Conservation (phyloP, 2,113 vertebrate species). For the Leptobrachium leishanense region DNA sequence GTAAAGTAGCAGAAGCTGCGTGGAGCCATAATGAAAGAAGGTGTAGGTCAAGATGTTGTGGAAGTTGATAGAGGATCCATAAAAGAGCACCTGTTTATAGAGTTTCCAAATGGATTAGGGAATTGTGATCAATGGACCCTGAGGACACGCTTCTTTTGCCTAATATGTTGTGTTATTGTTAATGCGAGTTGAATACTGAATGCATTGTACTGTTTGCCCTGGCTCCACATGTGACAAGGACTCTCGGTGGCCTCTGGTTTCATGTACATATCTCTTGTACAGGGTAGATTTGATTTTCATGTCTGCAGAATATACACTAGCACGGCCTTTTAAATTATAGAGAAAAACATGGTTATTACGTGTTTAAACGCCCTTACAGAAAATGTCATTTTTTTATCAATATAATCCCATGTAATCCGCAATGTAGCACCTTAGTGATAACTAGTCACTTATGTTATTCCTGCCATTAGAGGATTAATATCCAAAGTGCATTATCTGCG, state of each 20-base stretch:
- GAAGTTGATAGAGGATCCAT: too few species aligned
- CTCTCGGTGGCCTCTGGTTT: conserved; percentile 75
- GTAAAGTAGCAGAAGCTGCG: too few species aligned
- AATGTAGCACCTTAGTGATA: conserved; percentile 87
- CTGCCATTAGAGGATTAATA: conserved; percentile 91
- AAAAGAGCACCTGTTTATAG: too few species aligned
- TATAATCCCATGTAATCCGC: conserved; percentile 92
- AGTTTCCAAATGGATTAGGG: too few species aligned
- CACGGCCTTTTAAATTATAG: conserved; percentile 66
- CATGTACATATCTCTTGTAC: conserved; percentile 79
- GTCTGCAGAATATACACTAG: conserved; percentile 73
- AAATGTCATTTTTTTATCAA: conserved; percentile 90
- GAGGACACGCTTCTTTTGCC: too few species aligned
- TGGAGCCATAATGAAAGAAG: too few species aligned
- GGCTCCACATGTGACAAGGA: conserved; percentile 72
- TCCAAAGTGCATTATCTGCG: conserved; percentile 77
- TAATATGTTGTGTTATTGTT: too few species aligned
- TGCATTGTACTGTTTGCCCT: conserved; percentile 65
- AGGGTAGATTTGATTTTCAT: conserved; percentile 76
- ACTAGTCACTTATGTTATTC: conserved; percentile 86
- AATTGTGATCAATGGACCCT: too few species aligned
- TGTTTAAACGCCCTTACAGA: conserved; percentile 89
- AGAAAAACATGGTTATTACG: conserved; percentile 70
- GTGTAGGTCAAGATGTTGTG: too few species aligned
- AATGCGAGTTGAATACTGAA: too few species aligned